Evolutionary conservation across 2,888 invertebrate species (phyloP), one percentile per base, ranked within the genome.

Genomic region (Synergus gifuensis): DNA sequence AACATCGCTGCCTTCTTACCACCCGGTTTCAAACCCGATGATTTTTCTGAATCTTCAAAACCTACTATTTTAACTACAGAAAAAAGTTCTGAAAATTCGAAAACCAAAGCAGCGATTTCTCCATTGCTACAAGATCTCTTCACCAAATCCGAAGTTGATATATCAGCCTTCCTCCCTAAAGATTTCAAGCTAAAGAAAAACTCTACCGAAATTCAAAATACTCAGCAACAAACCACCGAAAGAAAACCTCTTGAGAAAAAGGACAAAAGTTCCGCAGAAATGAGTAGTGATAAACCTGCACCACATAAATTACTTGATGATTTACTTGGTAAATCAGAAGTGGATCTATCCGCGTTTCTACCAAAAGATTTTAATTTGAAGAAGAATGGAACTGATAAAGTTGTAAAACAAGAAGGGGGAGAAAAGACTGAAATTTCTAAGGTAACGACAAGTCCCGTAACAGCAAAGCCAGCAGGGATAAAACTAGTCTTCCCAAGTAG

Each of bases 401-500:
- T 80, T n/a, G 80, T 76, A 5, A 81, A 79, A 76, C 14, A n/a
- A 44, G 78, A n/a, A 76, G 62, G 3, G 46, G 80, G 16, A 14
- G 49, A 18, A 9, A 79, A 86, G 82, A 84, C 85, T 5, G 91
- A 88, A 58, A 85, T 90, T 28, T 90, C 93, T 4, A 93, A 93
- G 0, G 94, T 93, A 83, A 89, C 93, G 44, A 90, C 93, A 58
- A 87, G 92, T 16, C 92, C 94, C 40, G 88, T 90, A 0, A 88
- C 91, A 1, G 87, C 87, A 77, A 88, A 89, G 62, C 87, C 89
- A 8, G 93, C 89, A 36, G 91, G 94, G 4, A 93, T 95, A 18
- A 96, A 96, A 92, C 91, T 97, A 12, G 96, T 97, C 0, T 97
- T 97, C 86, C 97, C 97, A 0, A 96, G 96, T 83, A 94, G 97